These are phyloP conservation scores for Yponomeuta plumbellus DNA, from an alignment of 2,888 invertebrate species.

Conservation along the genomic window DNA sequence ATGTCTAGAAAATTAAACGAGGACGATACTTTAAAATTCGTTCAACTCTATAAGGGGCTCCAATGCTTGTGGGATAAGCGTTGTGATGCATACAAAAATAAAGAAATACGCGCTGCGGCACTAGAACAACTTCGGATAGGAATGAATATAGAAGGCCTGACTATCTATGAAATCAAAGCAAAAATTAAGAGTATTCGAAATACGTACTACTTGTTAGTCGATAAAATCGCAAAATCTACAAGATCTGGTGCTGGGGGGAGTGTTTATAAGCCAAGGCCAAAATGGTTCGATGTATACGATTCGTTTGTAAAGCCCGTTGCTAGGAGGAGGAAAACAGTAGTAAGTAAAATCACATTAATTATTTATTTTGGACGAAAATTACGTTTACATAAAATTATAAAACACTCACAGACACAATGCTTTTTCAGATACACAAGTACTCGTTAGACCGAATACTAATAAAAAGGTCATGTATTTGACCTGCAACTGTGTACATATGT, in stretches of 20 bases:
- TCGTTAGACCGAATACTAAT: too few species aligned
- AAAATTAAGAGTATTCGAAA: constrained; percentile 27
- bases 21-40: constrained; percentile 24
- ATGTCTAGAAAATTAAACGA: constrained; percentile 25
- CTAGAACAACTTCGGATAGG: constrained; percentile 25
- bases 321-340: constrained; percentile 25
- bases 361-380: constrained; percentile 23
- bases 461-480: too few species aligned
- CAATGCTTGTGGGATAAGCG: constrained; percentile 29
- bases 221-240: constrained; percentile 27
- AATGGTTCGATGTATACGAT: constrained; percentile 27
- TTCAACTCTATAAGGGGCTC: constrained; percentile 24
- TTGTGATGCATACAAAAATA: constrained; percentile 27
- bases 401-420: too few species aligned
- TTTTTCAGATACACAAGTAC: too few species aligned
- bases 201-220: constrained; percentile 24
- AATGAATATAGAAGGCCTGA: constrained; percentile 20
- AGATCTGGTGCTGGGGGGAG: constrained; percentile 21
- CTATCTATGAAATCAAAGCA: constrained; percentile 18
- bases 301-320: constrained; percentile 26
- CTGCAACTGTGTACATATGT: too few species aligned
- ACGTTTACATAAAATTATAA: too few species aligned
- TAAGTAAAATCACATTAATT: constrained; percentile 27
- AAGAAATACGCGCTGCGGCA: constrained; percentile 28
- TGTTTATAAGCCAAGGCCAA: constrained; percentile 23